These are phyloP conservation scores for Gasterosteus aculeatus DNA, from an alignment of 2,113 vertebrate species.

Conservation along the genomic window DNA sequence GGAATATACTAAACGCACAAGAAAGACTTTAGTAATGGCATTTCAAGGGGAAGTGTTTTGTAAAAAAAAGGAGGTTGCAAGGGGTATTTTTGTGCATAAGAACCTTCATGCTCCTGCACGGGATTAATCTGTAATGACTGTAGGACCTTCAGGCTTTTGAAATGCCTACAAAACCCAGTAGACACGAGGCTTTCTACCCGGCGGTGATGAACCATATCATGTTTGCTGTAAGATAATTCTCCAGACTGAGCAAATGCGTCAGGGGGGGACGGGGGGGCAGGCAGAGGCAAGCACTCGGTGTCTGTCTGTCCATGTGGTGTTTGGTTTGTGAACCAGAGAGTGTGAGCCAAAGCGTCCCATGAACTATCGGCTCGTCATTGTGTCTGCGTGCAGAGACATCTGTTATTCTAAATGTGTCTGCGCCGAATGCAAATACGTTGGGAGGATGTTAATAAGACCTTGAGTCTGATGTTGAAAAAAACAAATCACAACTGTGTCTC, in stretches of 20 bases:
- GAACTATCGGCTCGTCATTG: constrained; percentile 27
- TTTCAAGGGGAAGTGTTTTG: background rate
- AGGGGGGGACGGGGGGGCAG: constrained; percentile 21
- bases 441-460: constrained; percentile 30
- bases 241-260: constrained; percentile 17
- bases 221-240: constrained; percentile 24
- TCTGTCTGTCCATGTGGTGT: constrained; percentile 45
- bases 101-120: background rate
- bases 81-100: background rate
- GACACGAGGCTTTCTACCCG: background rate
- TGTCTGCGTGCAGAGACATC: constrained; percentile 30
- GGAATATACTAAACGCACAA: background rate
- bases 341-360: constrained; percentile 45
- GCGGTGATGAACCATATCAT: constrained; percentile 1
- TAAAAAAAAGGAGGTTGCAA: background rate
- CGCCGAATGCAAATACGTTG: constrained; percentile 37
- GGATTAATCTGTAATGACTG: background rate
- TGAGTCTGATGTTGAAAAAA: constrained; percentile 4
- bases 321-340: constrained; percentile 24
- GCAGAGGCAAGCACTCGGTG: constrained; percentile 27
- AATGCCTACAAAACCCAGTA: background rate
- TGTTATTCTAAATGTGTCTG: constrained; percentile 48
- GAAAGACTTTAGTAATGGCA: background rate
- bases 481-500: constrained; percentile 8
- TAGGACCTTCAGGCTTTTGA: constrained; percentile 14